Evolutionary conservation across 2,797 vertebrate genomes (phyloP).

Genomic region (Sus cebifrons): DNA sequence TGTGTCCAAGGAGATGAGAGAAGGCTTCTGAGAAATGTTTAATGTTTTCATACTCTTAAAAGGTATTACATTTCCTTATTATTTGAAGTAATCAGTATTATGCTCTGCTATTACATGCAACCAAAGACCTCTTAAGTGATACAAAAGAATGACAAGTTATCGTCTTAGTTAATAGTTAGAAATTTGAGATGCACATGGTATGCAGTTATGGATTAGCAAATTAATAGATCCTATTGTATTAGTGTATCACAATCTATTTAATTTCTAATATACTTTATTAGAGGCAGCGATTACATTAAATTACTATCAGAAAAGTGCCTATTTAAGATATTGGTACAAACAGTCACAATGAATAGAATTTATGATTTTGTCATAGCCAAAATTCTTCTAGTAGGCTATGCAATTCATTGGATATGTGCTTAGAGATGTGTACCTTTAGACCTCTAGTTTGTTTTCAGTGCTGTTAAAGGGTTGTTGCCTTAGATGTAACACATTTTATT

Average conservation of each 20-base stretch:
- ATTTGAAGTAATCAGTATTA: constrained; percentile 16
- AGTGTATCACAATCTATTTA: constrained; percentile 22
- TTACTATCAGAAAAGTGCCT: neutral
- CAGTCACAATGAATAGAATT: constrained; percentile 8
- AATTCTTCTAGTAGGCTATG: neutral
- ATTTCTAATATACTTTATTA: constrained; percentile 29
- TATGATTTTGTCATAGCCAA: neutral
- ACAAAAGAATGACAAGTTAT: constrained; percentile 20
- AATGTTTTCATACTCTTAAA: neutral
- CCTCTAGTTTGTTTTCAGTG: neutral
- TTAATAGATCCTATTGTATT: neutral
- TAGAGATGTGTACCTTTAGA: neutral
- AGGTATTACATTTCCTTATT: neutral
- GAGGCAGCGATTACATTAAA: neutral
- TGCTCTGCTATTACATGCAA: neutral
- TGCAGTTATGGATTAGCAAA: neutral
- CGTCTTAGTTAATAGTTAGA: neutral
- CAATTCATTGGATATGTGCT: neutral
- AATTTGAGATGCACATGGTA: neutral
- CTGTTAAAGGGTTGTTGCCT: constrained; percentile 8
- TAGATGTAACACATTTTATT: constrained; percentile 4
- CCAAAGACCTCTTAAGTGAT: neutral
- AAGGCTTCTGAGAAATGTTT: constrained; percentile 27
- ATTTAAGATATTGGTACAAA: neutral
- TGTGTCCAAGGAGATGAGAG: neutral